These are phyloP conservation scores for Agrotis segetum DNA, from an alignment of 2,888 invertebrate genomes.

Conservation along the genomic window DNA sequence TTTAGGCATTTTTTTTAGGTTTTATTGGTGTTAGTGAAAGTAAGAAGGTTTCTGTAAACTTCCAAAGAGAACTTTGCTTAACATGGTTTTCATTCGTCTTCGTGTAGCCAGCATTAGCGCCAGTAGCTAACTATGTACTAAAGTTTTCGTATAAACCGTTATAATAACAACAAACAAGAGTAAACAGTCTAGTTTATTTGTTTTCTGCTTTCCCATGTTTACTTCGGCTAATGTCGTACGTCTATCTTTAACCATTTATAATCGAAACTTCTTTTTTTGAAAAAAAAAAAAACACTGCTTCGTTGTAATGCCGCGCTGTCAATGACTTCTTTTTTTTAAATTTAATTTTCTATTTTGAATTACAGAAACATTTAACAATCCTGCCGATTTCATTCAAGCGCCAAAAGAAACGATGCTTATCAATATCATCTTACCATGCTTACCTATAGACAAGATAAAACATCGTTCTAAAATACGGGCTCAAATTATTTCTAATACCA, in stretches of 20 bases:
- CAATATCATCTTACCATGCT: not conserved
- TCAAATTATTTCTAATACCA: not conserved
- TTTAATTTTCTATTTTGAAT: too few relatives aligned
- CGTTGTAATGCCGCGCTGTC: not conserved
- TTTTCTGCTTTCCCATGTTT: not conserved
- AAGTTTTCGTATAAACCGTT: constrained; percentile 27
- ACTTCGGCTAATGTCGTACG: not conserved
- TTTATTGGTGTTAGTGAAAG: not conserved
- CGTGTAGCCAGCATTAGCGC: constrained; percentile 23
- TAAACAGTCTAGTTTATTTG: not conserved
- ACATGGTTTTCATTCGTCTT: constrained; percentile 22
- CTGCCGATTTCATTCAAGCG: not conserved
- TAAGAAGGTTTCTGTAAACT: not conserved
- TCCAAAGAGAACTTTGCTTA: not conserved
- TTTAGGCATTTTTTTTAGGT: not conserved
- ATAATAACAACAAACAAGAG: constrained; percentile 9
- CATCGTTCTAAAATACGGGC: not conserved
- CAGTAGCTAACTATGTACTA: not conserved
- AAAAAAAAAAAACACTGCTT: not conserved
- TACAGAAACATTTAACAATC: not conserved
- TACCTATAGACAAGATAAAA: too few relatives aligned
- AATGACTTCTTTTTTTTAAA: too few relatives aligned
- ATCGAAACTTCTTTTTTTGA: too few relatives aligned
- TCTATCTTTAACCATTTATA: too few relatives aligned
- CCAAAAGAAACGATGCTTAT: not conserved